These are phyloP conservation scores for Ceyx margarethae DNA, from an alignment of 2,113 vertebrate genomes.

Conservation along the genomic window DNA sequence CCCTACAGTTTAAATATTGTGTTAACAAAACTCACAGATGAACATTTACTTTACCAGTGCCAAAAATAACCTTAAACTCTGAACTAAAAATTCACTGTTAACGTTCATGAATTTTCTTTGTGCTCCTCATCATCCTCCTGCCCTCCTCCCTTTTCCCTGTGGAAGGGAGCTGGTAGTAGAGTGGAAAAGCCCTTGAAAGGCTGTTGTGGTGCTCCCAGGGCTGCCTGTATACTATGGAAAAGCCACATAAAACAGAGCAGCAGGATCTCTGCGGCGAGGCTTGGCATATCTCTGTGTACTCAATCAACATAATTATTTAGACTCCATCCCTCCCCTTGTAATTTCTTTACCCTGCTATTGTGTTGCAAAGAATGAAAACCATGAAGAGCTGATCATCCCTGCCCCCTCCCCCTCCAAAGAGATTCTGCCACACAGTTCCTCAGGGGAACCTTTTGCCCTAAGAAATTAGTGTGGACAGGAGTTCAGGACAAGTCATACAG, in stretches of 20 bases:
- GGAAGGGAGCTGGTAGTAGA: not conserved
- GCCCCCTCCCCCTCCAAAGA: not conserved
- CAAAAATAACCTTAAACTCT: not conserved
- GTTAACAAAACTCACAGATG: not conserved
- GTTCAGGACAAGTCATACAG: not conserved
- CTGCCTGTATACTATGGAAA: not conserved
- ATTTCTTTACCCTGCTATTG: constrained; percentile 32
- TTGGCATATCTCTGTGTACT: constrained; percentile 7
- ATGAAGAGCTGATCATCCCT: not conserved
- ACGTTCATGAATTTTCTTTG: not conserved
- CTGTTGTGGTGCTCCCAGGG: not conserved
- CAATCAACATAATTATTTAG: constrained; percentile 37
- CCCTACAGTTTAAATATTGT: not conserved
- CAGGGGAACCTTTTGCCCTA: not conserved
- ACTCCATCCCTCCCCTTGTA: not conserved
- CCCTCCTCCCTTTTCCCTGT: not conserved
- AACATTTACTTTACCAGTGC: not conserved
- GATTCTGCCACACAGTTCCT: not conserved
- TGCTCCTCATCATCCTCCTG: not conserved
- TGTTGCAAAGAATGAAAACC: constrained; percentile 36
- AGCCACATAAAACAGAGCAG: constrained; percentile 45
- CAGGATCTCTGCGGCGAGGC: not conserved
- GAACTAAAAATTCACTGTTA: not conserved
- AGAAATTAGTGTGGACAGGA: not conserved
- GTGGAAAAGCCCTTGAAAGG: not conserved